Base-by-base conservation (phyloP, 2,888 invertebrate species). In the Pachydiplax longipennis region DNA sequence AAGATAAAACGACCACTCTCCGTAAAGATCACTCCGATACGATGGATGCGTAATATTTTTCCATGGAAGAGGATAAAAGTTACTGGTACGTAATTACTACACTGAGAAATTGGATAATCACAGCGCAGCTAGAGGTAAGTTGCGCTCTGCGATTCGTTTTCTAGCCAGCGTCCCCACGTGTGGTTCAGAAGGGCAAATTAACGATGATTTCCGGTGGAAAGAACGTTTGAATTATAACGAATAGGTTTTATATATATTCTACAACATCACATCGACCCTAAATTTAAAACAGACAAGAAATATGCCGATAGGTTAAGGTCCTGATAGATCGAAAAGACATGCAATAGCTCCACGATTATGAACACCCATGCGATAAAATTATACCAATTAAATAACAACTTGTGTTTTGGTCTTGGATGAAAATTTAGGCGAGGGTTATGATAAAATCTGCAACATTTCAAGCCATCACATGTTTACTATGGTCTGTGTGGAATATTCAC, bases 101-200 rank as follows among this genome's bases (percentile, higher is more conserved):
- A 40, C 61, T n/a, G n/a, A 37, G 35, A 87, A 87, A 65, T 87
- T 87, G 61, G 61, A 25, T 81, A 31, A 61, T 65, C 87, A 65
- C 87, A 61, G 87, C 35, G 61, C 61, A 61, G 87, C 87, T 87
- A 61, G 61, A 37, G n/a, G 6, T 35, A 13, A 65, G 87, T 87
- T 87, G 87, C 87, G 87, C 87, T 37, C n/a, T 13, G 87, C 87
- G 87, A 31, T 87, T 87, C 87, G 87, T 61, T 61, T 61, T 35
- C 87, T 87, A 31, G 18, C 31, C 61, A 40, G 87, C 87, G 87
- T 87, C 87, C 87, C 87, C 87, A 87, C 87, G 87, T 87, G 87
- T n/a, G 87, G 61, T 37, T 2, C 35, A 61, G n/a, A 61, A 61
- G 61, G 22, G 87, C 12, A n/a, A 61, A 61, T 87, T 37, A 40